phyloP scores from a whole-genome alignment of 2,797 vertebrate genomes.

The Meriones psammophilus region DNA sequence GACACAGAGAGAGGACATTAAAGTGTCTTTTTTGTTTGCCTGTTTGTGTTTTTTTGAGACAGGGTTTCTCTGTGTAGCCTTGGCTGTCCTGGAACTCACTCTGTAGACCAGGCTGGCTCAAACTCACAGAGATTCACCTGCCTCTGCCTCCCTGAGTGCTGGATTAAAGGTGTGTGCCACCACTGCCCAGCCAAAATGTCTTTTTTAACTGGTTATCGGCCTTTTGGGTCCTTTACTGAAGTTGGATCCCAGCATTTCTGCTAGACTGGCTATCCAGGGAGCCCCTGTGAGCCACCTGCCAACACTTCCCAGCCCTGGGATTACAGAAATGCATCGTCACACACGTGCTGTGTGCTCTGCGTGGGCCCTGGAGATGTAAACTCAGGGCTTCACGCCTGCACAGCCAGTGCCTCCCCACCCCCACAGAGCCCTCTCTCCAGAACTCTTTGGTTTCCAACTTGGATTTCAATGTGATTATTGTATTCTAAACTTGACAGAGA shows the following conservation, averaged over 20 bases:
- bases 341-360: accelerated
- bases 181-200: background rate
- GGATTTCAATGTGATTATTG: conserved; percentile 5
- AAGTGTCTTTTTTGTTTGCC: background rate
- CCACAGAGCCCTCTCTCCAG: background rate
- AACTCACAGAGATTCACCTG: too few relatives aligned
- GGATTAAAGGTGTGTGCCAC: too few relatives aligned
- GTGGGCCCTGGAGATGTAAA: background rate
- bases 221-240: background rate
- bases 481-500: background rate
- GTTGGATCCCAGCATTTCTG: background rate
- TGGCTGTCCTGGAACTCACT: too few relatives aligned
- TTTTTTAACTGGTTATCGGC: background rate
- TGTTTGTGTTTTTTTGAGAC: too few relatives aligned
- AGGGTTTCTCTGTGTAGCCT: too few relatives aligned
- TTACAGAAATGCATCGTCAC: background rate
- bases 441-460: background rate
- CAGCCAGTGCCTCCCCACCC: too few relatives aligned
- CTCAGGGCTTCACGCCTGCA: background rate
- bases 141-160: too few relatives aligned
- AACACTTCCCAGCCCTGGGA: background rate
- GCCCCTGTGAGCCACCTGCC: background rate
- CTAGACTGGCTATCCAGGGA: background rate
- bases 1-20: background rate
- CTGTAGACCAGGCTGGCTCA: too few relatives aligned